Percentiles rank a stretch among this genome's conserved stretches.
Conservation (phyloP, 2,888 invertebrate genomes). For the Cosmia trapezina region DNA sequence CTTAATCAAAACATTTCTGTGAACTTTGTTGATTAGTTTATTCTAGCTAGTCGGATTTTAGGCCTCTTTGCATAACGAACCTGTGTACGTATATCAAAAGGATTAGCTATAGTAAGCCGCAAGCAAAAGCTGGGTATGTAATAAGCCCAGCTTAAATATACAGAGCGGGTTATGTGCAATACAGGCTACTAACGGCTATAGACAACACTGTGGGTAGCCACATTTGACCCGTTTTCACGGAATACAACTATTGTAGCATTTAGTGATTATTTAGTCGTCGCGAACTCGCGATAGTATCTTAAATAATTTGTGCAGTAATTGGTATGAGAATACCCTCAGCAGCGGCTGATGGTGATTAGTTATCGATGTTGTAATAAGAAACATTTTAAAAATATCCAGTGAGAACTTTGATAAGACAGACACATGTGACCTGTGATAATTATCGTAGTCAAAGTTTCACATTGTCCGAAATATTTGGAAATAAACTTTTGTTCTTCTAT, state of each 20-base stretch:
- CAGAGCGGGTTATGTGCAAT: constrained; percentile 2
- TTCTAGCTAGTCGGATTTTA: constrained; percentile 13
- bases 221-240: constrained; percentile 5
- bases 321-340: background rate
- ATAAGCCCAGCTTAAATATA: constrained; percentile 44
- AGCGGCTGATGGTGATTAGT: background rate
- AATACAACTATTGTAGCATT: background rate
- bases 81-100: constrained; percentile 12
- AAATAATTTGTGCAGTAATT: background rate
- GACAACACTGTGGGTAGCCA: background rate
- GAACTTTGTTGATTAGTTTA: constrained; percentile 23
- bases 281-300: too few relatives aligned
- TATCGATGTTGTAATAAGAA: background rate
- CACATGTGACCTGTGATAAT: background rate
- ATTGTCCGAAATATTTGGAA: background rate
- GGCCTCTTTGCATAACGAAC: constrained; percentile 15
- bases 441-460: background rate
- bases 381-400: too few relatives aligned
- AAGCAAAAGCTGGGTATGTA: constrained; percentile 34
- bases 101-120: constrained; percentile 38
- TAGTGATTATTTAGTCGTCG: background rate
- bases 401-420: background rate
- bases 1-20: background rate
- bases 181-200: constrained; percentile 2
- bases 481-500: background rate